These are phyloP conservation scores for Myrmecophaga tridactyla DNA, from an alignment of 2,113 vertebrate genomes.

Conservation along the genomic window DNA sequence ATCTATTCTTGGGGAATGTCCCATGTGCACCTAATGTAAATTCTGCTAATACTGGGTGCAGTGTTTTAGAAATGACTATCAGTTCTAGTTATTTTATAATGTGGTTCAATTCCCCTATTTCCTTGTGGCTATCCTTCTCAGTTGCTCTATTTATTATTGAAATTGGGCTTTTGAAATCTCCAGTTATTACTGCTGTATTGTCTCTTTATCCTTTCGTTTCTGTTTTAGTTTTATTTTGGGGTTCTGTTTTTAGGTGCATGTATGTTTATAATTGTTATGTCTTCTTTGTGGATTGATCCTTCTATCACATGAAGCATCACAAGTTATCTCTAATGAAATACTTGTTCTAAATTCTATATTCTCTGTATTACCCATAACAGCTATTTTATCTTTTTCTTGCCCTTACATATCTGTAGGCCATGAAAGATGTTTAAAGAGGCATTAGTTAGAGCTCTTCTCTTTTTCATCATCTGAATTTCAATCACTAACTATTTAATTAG, in stretches of 20 bases:
- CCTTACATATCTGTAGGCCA: too few relatives aligned
- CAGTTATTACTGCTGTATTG: not conserved
- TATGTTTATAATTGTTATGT: too few relatives aligned
- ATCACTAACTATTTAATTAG: not conserved
- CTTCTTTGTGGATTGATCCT: too few relatives aligned
- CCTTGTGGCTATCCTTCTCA: not conserved
- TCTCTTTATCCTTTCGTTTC: not conserved
- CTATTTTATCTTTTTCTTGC: too few relatives aligned
- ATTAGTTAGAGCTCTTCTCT: not conserved
- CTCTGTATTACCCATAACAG: too few relatives aligned
- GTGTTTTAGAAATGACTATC: not conserved
- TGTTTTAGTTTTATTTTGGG: not conserved
- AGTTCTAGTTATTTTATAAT: not conserved
- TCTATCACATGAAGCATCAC: not conserved
- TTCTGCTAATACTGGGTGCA: not conserved
- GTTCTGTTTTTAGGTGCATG: too few relatives aligned
- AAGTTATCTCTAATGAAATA: not conserved
- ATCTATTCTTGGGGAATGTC: not conserved
- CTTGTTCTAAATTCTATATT: not conserved
- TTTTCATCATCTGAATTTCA: not conserved
- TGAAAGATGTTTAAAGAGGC: not conserved
- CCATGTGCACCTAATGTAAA: not conserved
- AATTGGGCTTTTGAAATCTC: not conserved
- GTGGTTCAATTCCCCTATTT: not conserved
- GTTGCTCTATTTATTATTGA: not conserved